Evolutionary conservation across 1,140 invertebrate species (phyloP), one percentile per base, ranked within the genome.

Genomic region (Pseudobourletiella spinata): DNA sequence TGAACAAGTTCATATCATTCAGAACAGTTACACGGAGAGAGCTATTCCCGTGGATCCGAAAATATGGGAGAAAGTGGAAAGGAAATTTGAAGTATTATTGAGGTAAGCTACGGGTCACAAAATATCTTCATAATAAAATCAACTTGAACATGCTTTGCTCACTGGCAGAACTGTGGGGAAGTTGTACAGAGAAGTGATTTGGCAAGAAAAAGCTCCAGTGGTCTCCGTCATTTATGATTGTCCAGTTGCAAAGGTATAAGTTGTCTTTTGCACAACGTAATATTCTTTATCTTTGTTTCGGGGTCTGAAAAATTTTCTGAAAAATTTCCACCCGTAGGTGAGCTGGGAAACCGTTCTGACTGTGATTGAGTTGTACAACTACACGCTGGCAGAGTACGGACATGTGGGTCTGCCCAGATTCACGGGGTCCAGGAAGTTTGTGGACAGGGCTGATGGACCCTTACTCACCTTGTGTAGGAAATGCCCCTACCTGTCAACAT

Each of bases 1-100:
- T 20, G 73, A 78, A 44, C 83, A 91, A 70, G 75, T 93, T 46
- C 82, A 88, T 73, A 83, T 93, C 52, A 71, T 89, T 11, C 88
- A 91, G 73, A 90, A 89, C 74, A 77, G 81, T 43, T 88, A 87
- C 65, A 78, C 77, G 15, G 52, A 62, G 43, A 26, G 30, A 57
- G 61, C 39, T 28, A 83, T 83, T 54, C 79, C 82, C 11, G 64
- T 61, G 2, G 67, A 70, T 14, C 50, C 69, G 22, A 64, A 69
- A 50, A 29, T 22, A 3, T 69, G 67, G 67, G 2, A 48, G 22
- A 51, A 32, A n/a, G 56, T 57, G 26, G 3, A 35, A 15, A 42
- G 32, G n/a, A 56, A 54, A 35, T 67, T 66, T 30, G 43, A 57
- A 42, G 67, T 69, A 16, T 66, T 18, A 28, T 39, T 67, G 32